Base-by-base conservation (phyloP, 2,888 invertebrate species). In the Idaea biselata region DNA sequence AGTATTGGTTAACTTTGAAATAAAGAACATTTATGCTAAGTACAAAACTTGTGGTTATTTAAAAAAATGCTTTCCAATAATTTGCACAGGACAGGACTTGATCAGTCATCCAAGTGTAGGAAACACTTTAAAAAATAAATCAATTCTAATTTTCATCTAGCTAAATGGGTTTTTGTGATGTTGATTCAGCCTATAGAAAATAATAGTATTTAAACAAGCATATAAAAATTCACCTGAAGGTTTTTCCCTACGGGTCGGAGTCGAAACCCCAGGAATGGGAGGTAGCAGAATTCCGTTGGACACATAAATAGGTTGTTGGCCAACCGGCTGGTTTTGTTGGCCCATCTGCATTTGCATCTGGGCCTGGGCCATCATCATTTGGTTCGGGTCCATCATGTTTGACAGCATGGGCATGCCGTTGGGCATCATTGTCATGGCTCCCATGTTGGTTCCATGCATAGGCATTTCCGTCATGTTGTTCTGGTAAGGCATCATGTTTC, bases 251-350 rank as follows among this genome's bases (percentile, higher is more conserved):
- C 96, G 96, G 0, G 96, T 95, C 0, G 97, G 97, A 0, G 95
- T 94, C 0, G 96, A 95, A 0, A 95, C 95, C 73, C 96, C 96
- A 0, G 97, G 96, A 79, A 96, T 95, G 0, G 98, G 97, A 0
- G 98, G 97, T 71, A 97, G 95, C 33, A 98, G 88, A 0, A 96
- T 95, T 74, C 97, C 97, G 8, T 94, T 95, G 79, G 96, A 96
- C 66, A 96, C 95, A 74, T 66, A 85, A 8, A 88, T 79, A 0
- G 82, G 75, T 60, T 86, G 87, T 53, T 75, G 81, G 0, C 63
- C n/a, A 53, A 78, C 68, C 56, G 75, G 67, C 31, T 76, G 70
- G 71, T 83, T 78, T 63, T 78, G 79, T 44, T 79, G 81, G 18
- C 82, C 81, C 75, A 86, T 78, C 76, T 83, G 77, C 76, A 94